phyloP scores from a whole-genome alignment of 1,140 invertebrate genomes.

The Trichonephila clavata region DNA sequence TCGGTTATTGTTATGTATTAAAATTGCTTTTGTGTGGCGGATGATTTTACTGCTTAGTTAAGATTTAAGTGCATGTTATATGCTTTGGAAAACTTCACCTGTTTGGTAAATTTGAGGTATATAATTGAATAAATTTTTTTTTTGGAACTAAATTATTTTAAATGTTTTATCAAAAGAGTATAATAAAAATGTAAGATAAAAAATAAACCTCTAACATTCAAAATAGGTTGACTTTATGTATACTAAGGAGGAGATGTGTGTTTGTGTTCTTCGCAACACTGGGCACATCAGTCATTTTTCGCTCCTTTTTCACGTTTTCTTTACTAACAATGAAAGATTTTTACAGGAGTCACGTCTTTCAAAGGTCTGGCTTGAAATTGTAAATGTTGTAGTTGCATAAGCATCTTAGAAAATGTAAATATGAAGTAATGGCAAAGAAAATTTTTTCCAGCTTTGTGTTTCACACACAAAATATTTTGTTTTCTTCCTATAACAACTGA shows the following conservation, averaged over 20 bases:
- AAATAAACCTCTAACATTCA: neutral
- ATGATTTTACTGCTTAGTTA: too few species aligned
- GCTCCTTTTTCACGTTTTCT: neutral
- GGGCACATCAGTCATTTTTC: neutral
- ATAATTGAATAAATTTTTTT: too few species aligned
- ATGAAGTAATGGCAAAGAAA: neutral
- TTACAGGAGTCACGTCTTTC: neutral
- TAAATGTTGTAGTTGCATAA: neutral
- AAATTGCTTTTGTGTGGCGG: too few species aligned
- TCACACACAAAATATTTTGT: neutral
- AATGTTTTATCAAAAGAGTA: too few species aligned
- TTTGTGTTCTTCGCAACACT: neutral
- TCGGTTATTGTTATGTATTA: too few species aligned
- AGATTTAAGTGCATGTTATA: too few species aligned
- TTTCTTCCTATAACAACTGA: neutral
- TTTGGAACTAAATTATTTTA: too few species aligned
- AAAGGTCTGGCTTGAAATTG: neutral
- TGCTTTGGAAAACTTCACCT: too few species aligned
- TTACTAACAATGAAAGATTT: neutral
- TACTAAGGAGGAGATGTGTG: neutral
- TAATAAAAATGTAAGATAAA: too few species aligned
- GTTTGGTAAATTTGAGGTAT: too few species aligned
- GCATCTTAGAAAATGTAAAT: too few species aligned
- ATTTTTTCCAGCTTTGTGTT: neutral
- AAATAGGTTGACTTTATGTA: neutral